Base-by-base conservation (phyloP, 2,888 invertebrate species). In the Cryptocephalus moraei region DNA sequence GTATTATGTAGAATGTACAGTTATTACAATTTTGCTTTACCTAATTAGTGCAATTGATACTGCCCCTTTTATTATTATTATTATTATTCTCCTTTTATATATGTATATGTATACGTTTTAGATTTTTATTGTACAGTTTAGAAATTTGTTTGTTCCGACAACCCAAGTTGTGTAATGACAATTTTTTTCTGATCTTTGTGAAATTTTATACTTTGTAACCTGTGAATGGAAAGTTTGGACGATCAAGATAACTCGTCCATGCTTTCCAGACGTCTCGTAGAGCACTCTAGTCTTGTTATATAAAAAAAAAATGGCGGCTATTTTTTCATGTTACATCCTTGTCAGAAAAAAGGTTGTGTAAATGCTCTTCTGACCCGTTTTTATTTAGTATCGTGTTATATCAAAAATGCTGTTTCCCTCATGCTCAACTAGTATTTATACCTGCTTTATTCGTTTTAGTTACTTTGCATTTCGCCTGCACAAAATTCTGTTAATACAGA, bases 1-100 rank as follows among this genome's bases (percentile, higher is more conserved):
- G 61, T 61, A 62, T 62, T 61, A 58, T 59, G 59, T 65, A 67
- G 61, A 62, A 61, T 66, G 67, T 67, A 66, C 64, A 66, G 62
- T 57, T 48, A 49, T 45, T 49, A 52, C 54, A 49, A 46, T 43
- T 38, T 56, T 43, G 47, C 52, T 53, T 45, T 49, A 49, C 55
- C 49, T 41, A 44, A 38, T 40, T 50, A 48, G 50, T 51, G 45
- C 48, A 55, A 58, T 51, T 46, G 49, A 46, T 55, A 55, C 55
- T 61, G 56, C 57, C 52, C 49, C 48, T 52, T 12, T 36, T 36
- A 12, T 36, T 36, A 2, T 36, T 36, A 12, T 36, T 36, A 2
- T 36, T 36, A 36, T 47, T 46, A 46, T 46, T 51, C 55, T 40
- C 49, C 53, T 50, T 45, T 44, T 36, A 47, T 49, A 49, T 40